phyloP scores from a whole-genome alignment of 1,140 invertebrate species.

The Mycetomoellerius zeteki region DNA sequence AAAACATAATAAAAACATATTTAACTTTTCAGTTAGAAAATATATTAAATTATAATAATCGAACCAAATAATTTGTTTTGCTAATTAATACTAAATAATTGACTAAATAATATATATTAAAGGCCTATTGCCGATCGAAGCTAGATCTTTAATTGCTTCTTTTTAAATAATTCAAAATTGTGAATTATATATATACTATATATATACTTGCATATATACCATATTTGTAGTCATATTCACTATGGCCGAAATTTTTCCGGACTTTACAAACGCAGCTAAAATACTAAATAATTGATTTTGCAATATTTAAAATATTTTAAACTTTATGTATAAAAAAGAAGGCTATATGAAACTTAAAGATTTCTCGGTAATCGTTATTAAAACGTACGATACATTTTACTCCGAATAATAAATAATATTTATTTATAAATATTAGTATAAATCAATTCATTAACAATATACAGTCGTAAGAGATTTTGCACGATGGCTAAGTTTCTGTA shows the following conservation, averaged over 20 bases:
- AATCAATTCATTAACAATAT: constrained; percentile 1
- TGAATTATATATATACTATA: no score
- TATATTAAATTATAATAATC: neutral
- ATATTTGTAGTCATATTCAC: no score
- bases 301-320: neutral
- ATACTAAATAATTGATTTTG: neutral
- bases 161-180: no score
- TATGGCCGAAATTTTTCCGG: no score
- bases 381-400: neutral
- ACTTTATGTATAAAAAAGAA: neutral
- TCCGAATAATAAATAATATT: neutral
- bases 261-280: no score
- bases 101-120: no score
- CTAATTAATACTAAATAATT: neutral
- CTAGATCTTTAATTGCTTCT: no score
- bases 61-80: neutral
- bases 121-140: no score
- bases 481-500: neutral
- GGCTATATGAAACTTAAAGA: neutral
- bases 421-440: no score
- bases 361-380: neutral
- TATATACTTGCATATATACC: no score
- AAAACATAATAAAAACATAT: neutral
- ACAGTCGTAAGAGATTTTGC: neutral
- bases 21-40: neutral